Conservation (phyloP, 2,797 vertebrate species). For the Meda fulgida region DNA sequence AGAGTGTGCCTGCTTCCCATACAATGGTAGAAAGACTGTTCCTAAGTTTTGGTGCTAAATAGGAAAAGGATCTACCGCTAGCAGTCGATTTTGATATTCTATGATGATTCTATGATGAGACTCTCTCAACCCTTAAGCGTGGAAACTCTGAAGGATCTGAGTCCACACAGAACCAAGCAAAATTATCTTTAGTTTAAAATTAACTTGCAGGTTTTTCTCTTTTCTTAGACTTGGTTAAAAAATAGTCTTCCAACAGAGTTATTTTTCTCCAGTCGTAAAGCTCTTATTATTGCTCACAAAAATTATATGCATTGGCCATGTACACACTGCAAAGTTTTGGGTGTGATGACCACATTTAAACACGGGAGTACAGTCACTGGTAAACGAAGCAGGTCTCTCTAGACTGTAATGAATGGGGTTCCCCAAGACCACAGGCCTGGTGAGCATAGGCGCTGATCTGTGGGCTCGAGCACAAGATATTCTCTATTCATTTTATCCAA, state of each 20-base stretch:
- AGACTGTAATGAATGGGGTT: conserved; percentile 2
- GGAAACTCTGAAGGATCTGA: conserved; percentile 14
- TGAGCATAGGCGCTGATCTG: background rate
- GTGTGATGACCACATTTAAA: background rate
- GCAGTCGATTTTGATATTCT: too few species aligned
- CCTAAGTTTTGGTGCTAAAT: too few species aligned
- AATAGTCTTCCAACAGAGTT: background rate
- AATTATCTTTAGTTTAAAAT: conserved; percentile 7
- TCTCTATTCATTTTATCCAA: background rate
- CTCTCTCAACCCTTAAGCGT: background rate
- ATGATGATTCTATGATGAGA: too few species aligned
- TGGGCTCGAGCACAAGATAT: background rate
- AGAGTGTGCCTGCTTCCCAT: too few species aligned
- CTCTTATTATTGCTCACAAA: conserved; percentile 23
- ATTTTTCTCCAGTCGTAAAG: background rate
- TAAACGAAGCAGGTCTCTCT: background rate
- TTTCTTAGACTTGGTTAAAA: conserved; percentile 22
- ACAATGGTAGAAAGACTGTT: too few species aligned
- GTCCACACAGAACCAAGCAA: conserved; percentile 4
- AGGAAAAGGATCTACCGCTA: too few species aligned
- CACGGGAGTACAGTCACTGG: background rate
- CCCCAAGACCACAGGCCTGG: background rate
- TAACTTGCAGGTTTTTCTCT: background rate
- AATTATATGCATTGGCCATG: conserved; percentile 13
- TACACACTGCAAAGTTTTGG: conserved; percentile 20